phyloP scores from a whole-genome alignment of 2,113 vertebrate species.

The Aythya baeri region DNA sequence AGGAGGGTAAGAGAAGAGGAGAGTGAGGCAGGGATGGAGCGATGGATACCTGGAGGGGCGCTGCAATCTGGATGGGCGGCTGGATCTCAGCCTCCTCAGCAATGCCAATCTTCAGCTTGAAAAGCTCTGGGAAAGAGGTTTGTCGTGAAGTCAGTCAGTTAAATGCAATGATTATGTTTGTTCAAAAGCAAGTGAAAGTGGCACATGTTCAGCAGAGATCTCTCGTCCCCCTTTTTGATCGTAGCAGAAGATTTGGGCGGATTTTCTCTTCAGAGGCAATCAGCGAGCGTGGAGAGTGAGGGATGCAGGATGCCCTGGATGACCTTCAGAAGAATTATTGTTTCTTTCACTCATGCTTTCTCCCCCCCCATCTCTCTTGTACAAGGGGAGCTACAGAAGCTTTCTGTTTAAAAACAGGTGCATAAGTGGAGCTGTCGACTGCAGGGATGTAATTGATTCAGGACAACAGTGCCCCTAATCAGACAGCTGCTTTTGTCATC shows the following conservation, averaged over 20 bases:
- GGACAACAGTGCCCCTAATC: conserved; percentile 58
- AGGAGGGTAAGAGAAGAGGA: not conserved
- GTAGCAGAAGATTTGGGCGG: conserved; percentile 60
- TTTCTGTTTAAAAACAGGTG: conserved; percentile 71
- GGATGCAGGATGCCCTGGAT: conserved; percentile 58
- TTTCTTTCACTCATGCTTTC: conserved; percentile 32
- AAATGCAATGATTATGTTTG: conserved; percentile 68
- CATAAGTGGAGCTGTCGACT: conserved; percentile 45
- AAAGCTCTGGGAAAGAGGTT: conserved; percentile 44
- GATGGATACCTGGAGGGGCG: not conserved
- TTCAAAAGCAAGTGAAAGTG: conserved; percentile 42
- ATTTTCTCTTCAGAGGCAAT: conserved; percentile 73
- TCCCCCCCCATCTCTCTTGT: conserved; percentile 7
- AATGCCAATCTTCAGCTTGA: conserved; percentile 6
- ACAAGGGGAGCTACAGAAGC: not conserved
- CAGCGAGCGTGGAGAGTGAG: conserved; percentile 39
- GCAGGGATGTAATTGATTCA: conserved; percentile 48
- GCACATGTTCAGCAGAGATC: conserved; percentile 7
- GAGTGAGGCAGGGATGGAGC: not conserved
- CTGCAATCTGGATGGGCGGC: not conserved
- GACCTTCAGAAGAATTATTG: conserved; percentile 76
- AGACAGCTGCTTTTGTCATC: conserved; percentile 59
- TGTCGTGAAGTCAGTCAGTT: conserved; percentile 50
- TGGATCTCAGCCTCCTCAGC: not conserved
- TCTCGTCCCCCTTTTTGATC: conserved; percentile 37